Base-by-base conservation (phyloP, 2,888 invertebrate species). In the Cerastis leucographa region DNA sequence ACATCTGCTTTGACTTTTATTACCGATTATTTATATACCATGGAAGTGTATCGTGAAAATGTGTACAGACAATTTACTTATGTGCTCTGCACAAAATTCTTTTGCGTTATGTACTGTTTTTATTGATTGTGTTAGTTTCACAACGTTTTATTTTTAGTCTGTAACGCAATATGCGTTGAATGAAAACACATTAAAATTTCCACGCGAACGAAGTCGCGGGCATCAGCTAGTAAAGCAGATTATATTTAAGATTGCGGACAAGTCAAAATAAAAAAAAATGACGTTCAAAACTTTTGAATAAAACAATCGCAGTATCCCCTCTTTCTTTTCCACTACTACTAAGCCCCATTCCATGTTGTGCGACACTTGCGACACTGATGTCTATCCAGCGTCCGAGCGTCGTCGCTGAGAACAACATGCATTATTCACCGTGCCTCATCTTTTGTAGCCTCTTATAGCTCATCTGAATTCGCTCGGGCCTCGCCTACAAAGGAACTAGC, bases 371-470 rank as follows among this genome's bases (percentile, higher is more conserved):
- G 12, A 44, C 25, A 51, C 46, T 51, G 65, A 73, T 83, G 75
- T 87, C 76, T 87, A 85, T 84, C 75, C 81, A 76, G 73, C 66
- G 79, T 29, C 80, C 17, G 44, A 69, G 5, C 35, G 67, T 81
- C 35, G 67, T 81, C 77, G 75, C 71, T 70, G 80, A 81, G 78
- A 87, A 84, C 84, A 84, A 49, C 83, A 88, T 90, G 87, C 85
- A 90, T 90, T 88, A 90, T 90, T 90, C 89, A 90, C 89, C 71
- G 83, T 81, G 83, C 46, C 78, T 62, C 80, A 71, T 67, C 65
- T 61, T 70, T 44, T 54, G 54, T 54, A 64, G 35, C 51, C 62
- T 56, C 78, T 67, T 67, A 59, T n/a, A 62, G 66, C 78, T 49
- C 25, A 70, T 51, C 44, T 62, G 40, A 62, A 22, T 35, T 29